These are phyloP conservation scores for Lanius ludovicianus DNA, from an alignment of 2,113 vertebrate genomes.

Conservation along the genomic window DNA sequence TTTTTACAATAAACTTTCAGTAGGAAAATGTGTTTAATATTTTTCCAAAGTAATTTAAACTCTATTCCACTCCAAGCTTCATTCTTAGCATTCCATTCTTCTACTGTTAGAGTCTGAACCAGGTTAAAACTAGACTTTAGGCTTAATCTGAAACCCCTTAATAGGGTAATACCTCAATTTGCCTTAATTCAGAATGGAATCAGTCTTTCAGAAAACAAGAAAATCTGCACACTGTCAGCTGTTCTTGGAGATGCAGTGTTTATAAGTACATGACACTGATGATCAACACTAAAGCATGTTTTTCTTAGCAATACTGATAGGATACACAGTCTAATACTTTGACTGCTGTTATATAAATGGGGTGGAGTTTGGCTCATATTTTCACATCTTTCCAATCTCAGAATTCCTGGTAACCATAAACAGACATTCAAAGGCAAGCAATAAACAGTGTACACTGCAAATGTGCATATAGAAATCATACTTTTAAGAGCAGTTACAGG, in stretches of 20 bases:
- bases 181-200: neutral
- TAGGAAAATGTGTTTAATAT: slow-evolving; percentile 7
- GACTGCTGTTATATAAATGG: neutral
- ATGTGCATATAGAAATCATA: neutral
- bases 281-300: neutral
- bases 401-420: neutral
- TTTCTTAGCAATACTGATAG: neutral
- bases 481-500: neutral
- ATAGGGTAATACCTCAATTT: neutral
- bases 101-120: neutral
- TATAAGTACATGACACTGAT: neutral
- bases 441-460: neutral
- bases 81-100: slow-evolving; percentile 9
- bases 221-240: neutral
- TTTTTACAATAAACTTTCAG: neutral
- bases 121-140: neutral
- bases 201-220: neutral
- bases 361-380: neutral
- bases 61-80: neutral
- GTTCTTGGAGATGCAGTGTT: neutral
- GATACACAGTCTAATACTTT: neutral
- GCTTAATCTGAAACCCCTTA: neutral
- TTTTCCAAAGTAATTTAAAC: neutral
- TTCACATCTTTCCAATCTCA: neutral
- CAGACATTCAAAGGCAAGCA: neutral